Conservation (phyloP, 2,888 invertebrate genomes). For the Sphaerophoria rueppellii region DNA sequence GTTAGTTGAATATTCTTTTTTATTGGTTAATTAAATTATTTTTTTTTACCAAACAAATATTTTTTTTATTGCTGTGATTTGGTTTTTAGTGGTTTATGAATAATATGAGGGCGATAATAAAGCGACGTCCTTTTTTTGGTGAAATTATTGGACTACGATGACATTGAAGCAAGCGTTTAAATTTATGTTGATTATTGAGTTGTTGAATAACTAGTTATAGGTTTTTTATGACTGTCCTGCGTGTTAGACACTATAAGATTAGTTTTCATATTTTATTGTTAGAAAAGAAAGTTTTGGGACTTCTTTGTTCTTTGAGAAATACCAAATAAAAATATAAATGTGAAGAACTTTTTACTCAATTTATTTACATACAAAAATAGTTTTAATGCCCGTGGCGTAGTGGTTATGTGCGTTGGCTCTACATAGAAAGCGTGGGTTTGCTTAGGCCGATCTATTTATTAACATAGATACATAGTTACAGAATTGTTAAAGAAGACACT, state of each 20-base stretch:
- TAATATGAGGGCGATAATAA: slow-evolving; percentile 21
- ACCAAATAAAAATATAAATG: too few relatives aligned
- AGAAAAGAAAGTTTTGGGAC: too few relatives aligned
- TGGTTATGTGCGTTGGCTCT: too few relatives aligned
- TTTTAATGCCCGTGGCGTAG: too few relatives aligned
- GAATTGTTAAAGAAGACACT: too few relatives aligned
- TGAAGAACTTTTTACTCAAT: too few relatives aligned
- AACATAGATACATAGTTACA: too few relatives aligned
- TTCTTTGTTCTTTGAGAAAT: too few relatives aligned
- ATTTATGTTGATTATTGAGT: slow-evolving; percentile 21
- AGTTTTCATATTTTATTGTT: too few relatives aligned
- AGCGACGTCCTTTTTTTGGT: slow-evolving; percentile 20
- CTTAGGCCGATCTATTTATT: too few relatives aligned
- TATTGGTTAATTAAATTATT: slow-evolving; percentile 53
- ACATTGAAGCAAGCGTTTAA: slow-evolving; percentile 71
- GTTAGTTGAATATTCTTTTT: slow-evolving; percentile 58
- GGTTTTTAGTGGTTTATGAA: slow-evolving; percentile 5
- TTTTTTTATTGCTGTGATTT: not conserved
- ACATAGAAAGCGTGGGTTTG: too few relatives aligned
- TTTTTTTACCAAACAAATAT: slow-evolving; percentile 28
- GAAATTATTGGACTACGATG: slow-evolving; percentile 62
- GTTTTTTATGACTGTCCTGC: slow-evolving; percentile 60
- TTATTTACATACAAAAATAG: too few relatives aligned
- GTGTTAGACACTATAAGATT: slow-evolving; percentile 9
- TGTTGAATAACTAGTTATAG: slow-evolving; percentile 7